These are phyloP conservation scores for Cydia fagiglandana DNA, from an alignment of 1,140 invertebrate genomes.

Conservation along the genomic window DNA sequence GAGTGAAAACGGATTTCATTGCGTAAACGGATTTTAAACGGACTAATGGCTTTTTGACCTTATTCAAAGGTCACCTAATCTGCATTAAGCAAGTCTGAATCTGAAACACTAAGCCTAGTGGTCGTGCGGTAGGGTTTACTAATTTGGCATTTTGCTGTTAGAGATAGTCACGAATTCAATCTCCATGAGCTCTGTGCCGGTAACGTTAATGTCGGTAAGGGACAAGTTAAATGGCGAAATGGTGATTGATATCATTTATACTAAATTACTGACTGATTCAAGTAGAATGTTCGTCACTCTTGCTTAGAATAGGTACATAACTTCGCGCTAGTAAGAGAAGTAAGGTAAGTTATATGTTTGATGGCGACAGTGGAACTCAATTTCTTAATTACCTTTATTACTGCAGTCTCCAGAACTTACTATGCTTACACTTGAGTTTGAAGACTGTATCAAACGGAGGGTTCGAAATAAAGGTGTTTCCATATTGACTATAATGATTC, in stretches of 20 bases:
- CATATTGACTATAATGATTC: conserved; percentile 7
- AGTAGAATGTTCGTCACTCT: no score
- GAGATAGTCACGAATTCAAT: conserved; percentile 46
- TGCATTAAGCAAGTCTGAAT: conserved; percentile 42
- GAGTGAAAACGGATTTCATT: background rate
- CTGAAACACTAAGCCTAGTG: conserved; percentile 36
- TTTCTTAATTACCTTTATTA: no score
- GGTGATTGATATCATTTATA: background rate
- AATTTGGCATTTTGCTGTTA: conserved; percentile 41
- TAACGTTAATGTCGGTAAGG: background rate
- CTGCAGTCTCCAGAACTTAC: background rate
- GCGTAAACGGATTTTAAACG: no score
- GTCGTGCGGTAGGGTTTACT: conserved; percentile 42
- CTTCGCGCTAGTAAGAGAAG: no score
- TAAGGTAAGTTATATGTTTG: no score
- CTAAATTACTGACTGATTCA: no score
- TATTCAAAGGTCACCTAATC: conserved; percentile 16
- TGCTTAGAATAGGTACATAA: no score
- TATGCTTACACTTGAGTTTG: background rate
- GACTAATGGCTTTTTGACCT: background rate
- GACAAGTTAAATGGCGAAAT: background rate
- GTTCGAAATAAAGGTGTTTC: conserved; percentile 15
- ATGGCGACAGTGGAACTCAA: no score
- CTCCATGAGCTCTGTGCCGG: conserved; percentile 9
- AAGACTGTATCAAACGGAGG: background rate